These are phyloP conservation scores for Paralvinella palmiformis DNA, from an alignment of 1,140 invertebrate species.

Conservation along the genomic window DNA sequence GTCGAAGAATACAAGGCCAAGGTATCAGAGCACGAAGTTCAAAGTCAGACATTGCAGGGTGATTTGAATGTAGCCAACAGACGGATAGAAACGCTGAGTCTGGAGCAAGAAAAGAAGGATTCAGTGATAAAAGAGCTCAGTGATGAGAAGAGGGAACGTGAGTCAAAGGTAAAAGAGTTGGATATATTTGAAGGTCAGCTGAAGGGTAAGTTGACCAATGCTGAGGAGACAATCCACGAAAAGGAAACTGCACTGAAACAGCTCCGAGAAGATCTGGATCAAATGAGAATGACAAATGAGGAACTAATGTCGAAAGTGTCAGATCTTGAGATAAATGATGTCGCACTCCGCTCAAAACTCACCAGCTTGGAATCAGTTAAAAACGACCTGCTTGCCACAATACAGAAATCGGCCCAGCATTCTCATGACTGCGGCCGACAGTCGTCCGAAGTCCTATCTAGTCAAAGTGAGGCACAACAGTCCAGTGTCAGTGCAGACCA, in stretches of 20 bases:
- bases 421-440: too few species aligned
- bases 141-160: slow-evolving; percentile 19
- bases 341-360: too few species aligned
- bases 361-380: too few species aligned
- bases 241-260: background rate
- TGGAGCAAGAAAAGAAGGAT: background rate
- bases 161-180: slow-evolving; percentile 18
- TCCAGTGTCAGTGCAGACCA: background rate
- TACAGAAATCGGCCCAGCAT: too few species aligned
- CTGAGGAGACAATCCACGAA: background rate
- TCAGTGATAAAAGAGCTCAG: background rate
- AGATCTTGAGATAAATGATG: background rate
- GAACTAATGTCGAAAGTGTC: background rate
- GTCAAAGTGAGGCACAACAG: background rate
- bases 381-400: too few species aligned
- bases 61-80: too few species aligned
- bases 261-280: background rate
- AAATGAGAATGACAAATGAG: background rate
- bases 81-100: background rate
- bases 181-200: slow-evolving; percentile 26
- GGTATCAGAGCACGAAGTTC: too few species aligned
- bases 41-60: too few species aligned
- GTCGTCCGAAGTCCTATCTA: too few species aligned
- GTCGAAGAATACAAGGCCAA: too few species aligned
- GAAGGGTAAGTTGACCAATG: slow-evolving; percentile 9